phyloP scores from a whole-genome alignment of 1,140 invertebrate species.

The Geopemphigus sp. region DNA sequence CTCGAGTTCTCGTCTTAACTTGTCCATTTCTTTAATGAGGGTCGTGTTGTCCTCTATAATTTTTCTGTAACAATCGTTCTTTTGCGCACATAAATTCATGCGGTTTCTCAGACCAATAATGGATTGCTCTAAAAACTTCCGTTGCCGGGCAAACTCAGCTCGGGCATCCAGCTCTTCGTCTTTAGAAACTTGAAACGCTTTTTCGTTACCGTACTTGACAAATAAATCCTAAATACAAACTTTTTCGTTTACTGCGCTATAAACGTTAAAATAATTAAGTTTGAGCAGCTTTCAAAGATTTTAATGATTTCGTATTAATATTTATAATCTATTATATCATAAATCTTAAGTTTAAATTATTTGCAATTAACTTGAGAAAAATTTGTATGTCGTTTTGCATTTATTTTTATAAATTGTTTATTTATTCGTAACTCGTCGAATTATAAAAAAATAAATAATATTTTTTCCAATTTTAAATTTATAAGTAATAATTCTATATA shows the following conservation, averaged over 20 bases:
- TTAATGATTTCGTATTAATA: too few species aligned
- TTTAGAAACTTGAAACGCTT: conserved; percentile 1
- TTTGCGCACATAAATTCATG: background rate
- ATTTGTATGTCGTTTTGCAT: too few species aligned
- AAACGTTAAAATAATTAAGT: background rate
- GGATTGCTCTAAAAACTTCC: conserved; percentile 20
- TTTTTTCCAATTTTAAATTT: too few species aligned
- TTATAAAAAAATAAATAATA: too few species aligned
- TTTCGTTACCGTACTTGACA: conserved; percentile 6
- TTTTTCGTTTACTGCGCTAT: too few species aligned
- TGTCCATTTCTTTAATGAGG: background rate
- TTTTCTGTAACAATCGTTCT: background rate
- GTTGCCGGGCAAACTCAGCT: conserved; percentile 7
- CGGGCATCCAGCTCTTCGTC: background rate
- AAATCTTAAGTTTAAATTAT: too few species aligned
- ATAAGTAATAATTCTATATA: too few species aligned
- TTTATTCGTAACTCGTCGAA: too few species aligned
- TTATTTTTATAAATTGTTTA: too few species aligned
- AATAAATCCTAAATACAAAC: conserved; percentile 13
- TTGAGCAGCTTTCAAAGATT: too few species aligned
- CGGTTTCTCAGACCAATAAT: conserved; percentile 13
- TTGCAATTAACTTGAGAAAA: too few species aligned
- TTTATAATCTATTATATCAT: too few species aligned
- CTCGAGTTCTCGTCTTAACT: conserved; percentile 18
- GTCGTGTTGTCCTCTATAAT: background rate